These are phyloP conservation scores for Horisme vitalbata DNA, from an alignment of 2,888 invertebrate genomes.

Conservation along the genomic window DNA sequence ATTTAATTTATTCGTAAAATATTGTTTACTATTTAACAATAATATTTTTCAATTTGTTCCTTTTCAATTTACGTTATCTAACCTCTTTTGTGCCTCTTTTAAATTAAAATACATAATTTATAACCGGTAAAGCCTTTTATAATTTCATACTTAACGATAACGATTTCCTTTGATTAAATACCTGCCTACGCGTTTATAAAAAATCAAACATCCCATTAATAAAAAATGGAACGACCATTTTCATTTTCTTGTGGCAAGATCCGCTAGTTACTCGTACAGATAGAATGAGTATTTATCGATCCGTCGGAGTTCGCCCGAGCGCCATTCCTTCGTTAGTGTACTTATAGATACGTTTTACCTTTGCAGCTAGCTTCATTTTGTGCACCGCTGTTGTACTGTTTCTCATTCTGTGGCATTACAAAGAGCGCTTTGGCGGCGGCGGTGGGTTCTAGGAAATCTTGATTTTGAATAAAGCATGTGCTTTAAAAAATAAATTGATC, in stretches of 20 bases:
- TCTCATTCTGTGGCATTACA: background rate
- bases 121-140: conserved; percentile 19
- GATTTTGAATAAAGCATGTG: background rate
- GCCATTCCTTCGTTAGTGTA: conserved; percentile 10
- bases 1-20: too few relatives aligned
- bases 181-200: too few relatives aligned
- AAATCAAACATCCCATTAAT: too few relatives aligned
- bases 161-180: conserved; percentile 11
- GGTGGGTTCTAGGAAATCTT: background rate
- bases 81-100: background rate
- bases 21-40: too few relatives aligned
- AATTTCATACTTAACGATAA: conserved; percentile 9
- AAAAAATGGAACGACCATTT: too few relatives aligned
- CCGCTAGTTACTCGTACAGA: conserved; percentile 12
- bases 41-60: too few relatives aligned
- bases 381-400: conserved; percentile 8
- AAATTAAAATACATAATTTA: background rate
- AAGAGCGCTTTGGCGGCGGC: background rate
- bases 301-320: conserved; percentile 18
- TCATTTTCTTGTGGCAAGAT: conserved; percentile 20
- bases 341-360: conserved; percentile 1
- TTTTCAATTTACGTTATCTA: background rate
- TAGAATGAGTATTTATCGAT: conserved; percentile 18
- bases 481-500: background rate
- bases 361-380: conserved; percentile 4